phyloP scores from a whole-genome alignment of 2,113 vertebrate genomes.

The Phyllostomus hastatus region DNA sequence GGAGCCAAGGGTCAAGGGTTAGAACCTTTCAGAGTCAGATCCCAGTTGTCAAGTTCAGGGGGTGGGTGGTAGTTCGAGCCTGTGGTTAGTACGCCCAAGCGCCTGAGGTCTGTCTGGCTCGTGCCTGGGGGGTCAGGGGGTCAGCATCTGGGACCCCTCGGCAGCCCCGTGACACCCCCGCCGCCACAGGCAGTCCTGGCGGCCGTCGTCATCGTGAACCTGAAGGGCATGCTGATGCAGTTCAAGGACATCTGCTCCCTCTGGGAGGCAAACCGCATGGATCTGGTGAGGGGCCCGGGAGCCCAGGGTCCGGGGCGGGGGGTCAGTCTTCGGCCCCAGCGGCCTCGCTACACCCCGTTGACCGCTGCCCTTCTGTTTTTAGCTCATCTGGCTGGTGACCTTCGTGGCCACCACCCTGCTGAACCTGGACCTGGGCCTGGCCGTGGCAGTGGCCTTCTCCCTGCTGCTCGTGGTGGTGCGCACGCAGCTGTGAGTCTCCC shows the following conservation, averaged over 20 bases:
- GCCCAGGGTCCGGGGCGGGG: accelerated
- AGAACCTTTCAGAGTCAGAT: not conserved
- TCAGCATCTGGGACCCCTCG: not conserved
- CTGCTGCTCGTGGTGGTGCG: conserved; percentile 92
- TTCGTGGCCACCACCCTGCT: conserved; percentile 88
- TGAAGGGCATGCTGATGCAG: conserved; percentile 96
- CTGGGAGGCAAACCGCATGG: conserved; percentile 88
- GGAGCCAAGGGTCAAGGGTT: not conserved
- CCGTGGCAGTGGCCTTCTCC: conserved; percentile 85
- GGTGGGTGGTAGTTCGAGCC: not conserved
- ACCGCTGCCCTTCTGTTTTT: not conserved
- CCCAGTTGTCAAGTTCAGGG: not conserved
- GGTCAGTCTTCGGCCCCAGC: too few species aligned
- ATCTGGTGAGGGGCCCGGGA: conserved; percentile 85
- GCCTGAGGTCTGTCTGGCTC: not conserved
- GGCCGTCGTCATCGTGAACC: conserved; percentile 89
- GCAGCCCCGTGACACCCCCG: not conserved
- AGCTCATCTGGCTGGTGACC: conserved; percentile 92
- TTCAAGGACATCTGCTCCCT: conserved; percentile 85
- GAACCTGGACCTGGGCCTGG: conserved; percentile 92
- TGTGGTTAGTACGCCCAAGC: not conserved
- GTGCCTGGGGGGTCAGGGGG: too few species aligned
- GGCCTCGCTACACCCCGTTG: not conserved
- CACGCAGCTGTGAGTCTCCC: conserved; percentile 89
- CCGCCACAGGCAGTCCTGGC: conserved; percentile 88